Percentiles rank a stretch among this genome's conserved stretches.
Evolutionary conservation across 2,888 invertebrate genomes (phyloP).

Genomic region (Prenolepis imparis): DNA sequence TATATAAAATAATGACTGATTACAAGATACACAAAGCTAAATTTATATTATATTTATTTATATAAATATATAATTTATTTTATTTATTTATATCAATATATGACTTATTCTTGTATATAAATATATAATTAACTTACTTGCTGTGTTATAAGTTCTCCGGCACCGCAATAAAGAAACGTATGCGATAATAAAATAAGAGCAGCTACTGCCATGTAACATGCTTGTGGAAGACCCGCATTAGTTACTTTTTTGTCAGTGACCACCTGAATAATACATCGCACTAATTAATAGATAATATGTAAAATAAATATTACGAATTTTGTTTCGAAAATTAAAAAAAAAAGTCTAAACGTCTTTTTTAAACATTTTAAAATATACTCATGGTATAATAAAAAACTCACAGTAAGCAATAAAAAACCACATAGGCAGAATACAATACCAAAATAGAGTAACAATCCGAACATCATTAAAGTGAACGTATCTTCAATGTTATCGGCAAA

Average conservation of each 20-base stretch:
- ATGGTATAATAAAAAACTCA: constrained; percentile 17
- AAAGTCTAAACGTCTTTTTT: background rate
- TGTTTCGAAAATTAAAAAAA: background rate
- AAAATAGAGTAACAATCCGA: constrained; percentile 48
- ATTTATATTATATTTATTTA: background rate
- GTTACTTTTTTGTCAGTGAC: background rate
- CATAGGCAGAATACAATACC: constrained; percentile 25
- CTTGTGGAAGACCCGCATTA: background rate
- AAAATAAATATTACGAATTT: background rate
- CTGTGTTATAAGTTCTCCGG: constrained; percentile 19
- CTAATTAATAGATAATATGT: background rate
- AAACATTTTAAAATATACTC: background rate
- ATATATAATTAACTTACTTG: constrained; percentile 30
- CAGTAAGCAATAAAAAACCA: constrained; percentile 32
- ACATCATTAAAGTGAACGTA: constrained; percentile 40
- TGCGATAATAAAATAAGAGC: background rate
- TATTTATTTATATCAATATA: background rate
- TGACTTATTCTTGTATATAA: background rate
- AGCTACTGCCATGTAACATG: background rate
- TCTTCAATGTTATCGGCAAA: constrained; percentile 37
- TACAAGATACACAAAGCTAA: background rate
- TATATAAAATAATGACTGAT: background rate
- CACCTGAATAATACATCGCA: constrained; percentile 5
- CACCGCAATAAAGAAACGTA: constrained; percentile 38
- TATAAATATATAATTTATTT: background rate